Conservation (phyloP, 1,140 invertebrate species). For the Danaus plexippus region DNA sequence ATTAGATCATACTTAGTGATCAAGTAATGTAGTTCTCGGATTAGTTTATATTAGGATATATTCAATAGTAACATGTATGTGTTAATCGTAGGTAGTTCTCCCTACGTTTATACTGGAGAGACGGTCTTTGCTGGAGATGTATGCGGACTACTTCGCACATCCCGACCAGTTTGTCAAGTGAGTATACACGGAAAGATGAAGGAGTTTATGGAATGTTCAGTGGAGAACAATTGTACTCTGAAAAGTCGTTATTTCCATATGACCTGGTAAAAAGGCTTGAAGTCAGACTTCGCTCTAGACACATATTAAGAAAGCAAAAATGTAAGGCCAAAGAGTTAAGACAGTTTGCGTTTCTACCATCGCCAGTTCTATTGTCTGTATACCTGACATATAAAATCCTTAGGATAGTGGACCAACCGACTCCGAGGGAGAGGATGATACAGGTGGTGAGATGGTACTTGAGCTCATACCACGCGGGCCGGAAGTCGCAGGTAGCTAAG, state of each 20-base stretch:
- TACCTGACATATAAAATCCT: constrained; percentile 6
- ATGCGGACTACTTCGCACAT: constrained; percentile 98
- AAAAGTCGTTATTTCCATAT: too few relatives aligned
- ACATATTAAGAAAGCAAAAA: too few relatives aligned
- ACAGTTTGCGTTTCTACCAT: too few relatives aligned
- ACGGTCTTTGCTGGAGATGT: constrained; percentile 96
- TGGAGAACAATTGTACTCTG: too few relatives aligned
- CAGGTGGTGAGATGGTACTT: constrained; percentile 96
- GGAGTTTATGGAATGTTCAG: too few relatives aligned
- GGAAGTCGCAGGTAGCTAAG: constrained; percentile 94
- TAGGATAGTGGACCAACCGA: constrained; percentile 68
- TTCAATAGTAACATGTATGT: constrained; percentile 2
- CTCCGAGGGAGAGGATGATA: constrained; percentile 91
- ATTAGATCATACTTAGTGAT: too few relatives aligned
- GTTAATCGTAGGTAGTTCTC: constrained; percentile 80
- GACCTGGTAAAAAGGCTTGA: too few relatives aligned
- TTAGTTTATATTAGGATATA: too few relatives aligned
- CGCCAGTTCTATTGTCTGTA: too few relatives aligned
- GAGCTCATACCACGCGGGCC: constrained; percentile 96
- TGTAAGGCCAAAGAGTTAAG: too few relatives aligned
- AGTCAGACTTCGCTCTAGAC: too few relatives aligned
- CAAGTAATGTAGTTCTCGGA: too few relatives aligned
- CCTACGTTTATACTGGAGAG: constrained; percentile 98
- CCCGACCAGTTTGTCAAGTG: constrained; percentile 96
- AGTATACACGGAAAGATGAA: constrained; percentile 37